phyloP scores from a whole-genome alignment of 1,140 invertebrate species.

The Camponotus pennsylvanicus region DNA sequence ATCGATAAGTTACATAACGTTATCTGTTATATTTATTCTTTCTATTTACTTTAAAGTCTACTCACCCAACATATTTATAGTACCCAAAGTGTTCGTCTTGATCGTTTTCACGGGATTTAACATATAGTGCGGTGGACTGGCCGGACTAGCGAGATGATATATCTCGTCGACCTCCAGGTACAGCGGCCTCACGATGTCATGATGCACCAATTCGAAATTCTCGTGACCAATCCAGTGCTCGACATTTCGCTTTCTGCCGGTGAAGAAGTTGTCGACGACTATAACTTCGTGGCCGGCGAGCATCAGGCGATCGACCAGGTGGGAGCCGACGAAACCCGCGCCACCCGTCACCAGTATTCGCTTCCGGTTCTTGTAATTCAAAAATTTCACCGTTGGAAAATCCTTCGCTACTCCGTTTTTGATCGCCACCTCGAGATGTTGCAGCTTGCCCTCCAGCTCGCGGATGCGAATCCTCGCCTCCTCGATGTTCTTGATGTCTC shows the following conservation, averaged over 20 bases:
- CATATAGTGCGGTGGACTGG: conserved; percentile 99
- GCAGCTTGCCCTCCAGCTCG: conserved; percentile 91
- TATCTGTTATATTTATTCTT: conserved; percentile 8
- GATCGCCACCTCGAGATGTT: conserved; percentile 88
- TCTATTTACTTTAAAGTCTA: neutral
- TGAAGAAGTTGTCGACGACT: conserved; percentile 99
- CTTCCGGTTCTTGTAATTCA: conserved; percentile 96
- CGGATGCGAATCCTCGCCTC: conserved; percentile 89
- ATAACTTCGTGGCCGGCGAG: conserved; percentile 98
- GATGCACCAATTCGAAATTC: conserved; percentile 99
- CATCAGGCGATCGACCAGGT: conserved; percentile 98
- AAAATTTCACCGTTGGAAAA: conserved; percentile 96
- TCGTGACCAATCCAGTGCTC: conserved; percentile 99
- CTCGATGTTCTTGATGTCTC: conserved; percentile 86
- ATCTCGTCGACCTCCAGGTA: conserved; percentile 99
- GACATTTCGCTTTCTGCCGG: conserved; percentile 98
- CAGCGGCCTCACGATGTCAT: conserved; percentile 99
- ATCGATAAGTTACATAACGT: conserved; percentile 23
- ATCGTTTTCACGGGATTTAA: conserved; percentile 99
- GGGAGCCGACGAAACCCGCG: conserved; percentile 99
- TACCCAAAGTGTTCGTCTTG: conserved; percentile 99
- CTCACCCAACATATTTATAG: conserved; percentile 99
- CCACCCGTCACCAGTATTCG: conserved; percentile 98
- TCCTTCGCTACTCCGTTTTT: conserved; percentile 91
- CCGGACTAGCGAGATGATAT: conserved; percentile 99